A percentile compares a stretch with the other conserved stretches of the same genome.
Evolutionary conservation across 2,888 invertebrate genomes (phyloP).

Genomic region (Xanthia icteritia): DNA sequence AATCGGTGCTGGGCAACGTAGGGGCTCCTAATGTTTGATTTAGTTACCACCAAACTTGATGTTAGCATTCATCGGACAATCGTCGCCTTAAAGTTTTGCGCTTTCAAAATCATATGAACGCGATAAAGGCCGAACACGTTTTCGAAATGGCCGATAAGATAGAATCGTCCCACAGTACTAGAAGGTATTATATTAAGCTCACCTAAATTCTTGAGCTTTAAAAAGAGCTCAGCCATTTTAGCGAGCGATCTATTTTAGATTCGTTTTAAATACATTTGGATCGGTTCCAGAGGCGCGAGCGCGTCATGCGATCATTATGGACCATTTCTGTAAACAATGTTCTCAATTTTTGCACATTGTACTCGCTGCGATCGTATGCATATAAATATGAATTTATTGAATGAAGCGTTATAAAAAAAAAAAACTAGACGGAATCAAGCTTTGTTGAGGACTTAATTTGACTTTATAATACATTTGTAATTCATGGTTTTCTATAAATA

Average conservation of each 20-base stretch:
- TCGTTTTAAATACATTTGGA: slow-evolving; percentile 76
- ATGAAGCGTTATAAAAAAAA: background rate
- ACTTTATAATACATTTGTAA: slow-evolving; percentile 30
- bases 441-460: slow-evolving; percentile 24
- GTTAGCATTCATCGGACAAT: slow-evolving; percentile 1
- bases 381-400: slow-evolving; percentile 35
- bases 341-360: slow-evolving; percentile 36
- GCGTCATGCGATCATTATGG: slow-evolving; percentile 19
- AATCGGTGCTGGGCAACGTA: background rate
- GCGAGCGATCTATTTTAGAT: slow-evolving; percentile 71
- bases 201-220: slow-evolving; percentile 65
- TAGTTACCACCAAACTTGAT: slow-evolving; percentile 9
- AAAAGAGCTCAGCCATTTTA: slow-evolving; percentile 63
- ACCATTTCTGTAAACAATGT: slow-evolving; percentile 50
- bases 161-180: slow-evolving; percentile 28
- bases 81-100: background rate
- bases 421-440: background rate
- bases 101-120: background rate
- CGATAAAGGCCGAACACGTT: background rate
- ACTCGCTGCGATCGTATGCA: slow-evolving; percentile 16
- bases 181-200: slow-evolving; percentile 58
- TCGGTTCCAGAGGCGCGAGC: slow-evolving; percentile 65
- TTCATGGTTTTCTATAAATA: slow-evolving; percentile 25
- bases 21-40: slow-evolving; percentile 12
- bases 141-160: slow-evolving; percentile 10